Conservation (phyloP, 2,888 invertebrate species). For the Ischnura elegans region DNA sequence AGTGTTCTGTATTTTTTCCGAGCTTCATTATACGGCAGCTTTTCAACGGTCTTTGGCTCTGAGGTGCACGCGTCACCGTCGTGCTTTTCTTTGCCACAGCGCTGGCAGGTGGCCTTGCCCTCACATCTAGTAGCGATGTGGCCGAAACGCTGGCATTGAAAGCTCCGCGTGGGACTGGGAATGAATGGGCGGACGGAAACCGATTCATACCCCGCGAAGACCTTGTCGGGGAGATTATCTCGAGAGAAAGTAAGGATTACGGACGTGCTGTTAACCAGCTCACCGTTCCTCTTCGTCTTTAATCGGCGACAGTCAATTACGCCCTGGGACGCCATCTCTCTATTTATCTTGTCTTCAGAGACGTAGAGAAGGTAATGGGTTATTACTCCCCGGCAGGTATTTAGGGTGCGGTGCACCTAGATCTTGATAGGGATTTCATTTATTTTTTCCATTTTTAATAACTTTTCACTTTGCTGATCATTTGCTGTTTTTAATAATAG, state of each 20-base stretch:
- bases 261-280: background rate
- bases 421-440: background rate
- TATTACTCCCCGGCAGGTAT: background rate
- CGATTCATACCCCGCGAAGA: background rate
- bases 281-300: background rate
- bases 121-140: background rate
- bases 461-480: background rate
- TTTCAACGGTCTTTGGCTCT: background rate
- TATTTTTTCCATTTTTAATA: background rate
- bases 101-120: constrained; percentile 10
- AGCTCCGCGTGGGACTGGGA: background rate
- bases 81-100: background rate
- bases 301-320: background rate
- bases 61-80: background rate
- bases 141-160: background rate
- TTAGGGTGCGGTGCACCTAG: background rate
- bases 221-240: background rate
- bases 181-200: background rate
- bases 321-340: background rate
- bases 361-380: background rate
- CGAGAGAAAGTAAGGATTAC: background rate
- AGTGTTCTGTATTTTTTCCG: background rate
- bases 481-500: background rate
- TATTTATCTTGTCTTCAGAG: background rate
- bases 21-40: background rate